Base-by-base conservation (phyloP, 2,113 vertebrate species). In the Reinhardtius hippoglossoides region DNA sequence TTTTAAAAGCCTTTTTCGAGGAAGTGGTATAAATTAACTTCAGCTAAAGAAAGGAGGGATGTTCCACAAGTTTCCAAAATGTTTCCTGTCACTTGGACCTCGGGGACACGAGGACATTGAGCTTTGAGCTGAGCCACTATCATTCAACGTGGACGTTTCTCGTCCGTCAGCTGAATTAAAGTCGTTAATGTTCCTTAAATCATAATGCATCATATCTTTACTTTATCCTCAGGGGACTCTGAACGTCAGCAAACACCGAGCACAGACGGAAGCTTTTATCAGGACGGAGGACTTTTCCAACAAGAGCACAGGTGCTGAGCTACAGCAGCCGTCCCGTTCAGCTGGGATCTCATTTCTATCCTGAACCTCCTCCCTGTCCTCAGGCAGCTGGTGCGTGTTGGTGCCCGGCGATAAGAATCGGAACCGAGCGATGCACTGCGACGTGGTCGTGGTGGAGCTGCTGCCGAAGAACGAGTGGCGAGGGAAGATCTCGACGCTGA, bases 341-440 rank as follows among this genome's bases (percentile, higher is more conserved):
- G 0, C 66, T 16, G 1, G 6, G 31, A 31, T 5, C 1, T 23
- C 23, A 0, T 15, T 16, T 0, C 0, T 20, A 18, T 44, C 18
- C 52, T 54, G n/a, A 54, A 0, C 18, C 5, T 2, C 16, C 15
- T 59, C 7, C 14, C 16, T 26, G 7, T 40, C 18, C 0, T 0
- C 10, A 99, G 98, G 96, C 26, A 92, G 91, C 18, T 94, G 92
- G 1, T 96, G 96, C 21, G 83, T 99, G 84, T 87, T 98, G 23
- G 92, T 99, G 86, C 92, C 86, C 0, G 96, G 97, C 2, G 58
- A 69, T n/a, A 98, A 95, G 91, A 90, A 95, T 42, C 96, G 96
- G 3, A 99, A 99, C 88, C 91, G 98, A 26, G 96, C 96, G 0
- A 92, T 98, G 80, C 97, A 99, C 0, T 95, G 97, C 3, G 98